phyloP scores from a whole-genome alignment of 2,113 vertebrate genomes.

The Morone chrysops region DNA sequence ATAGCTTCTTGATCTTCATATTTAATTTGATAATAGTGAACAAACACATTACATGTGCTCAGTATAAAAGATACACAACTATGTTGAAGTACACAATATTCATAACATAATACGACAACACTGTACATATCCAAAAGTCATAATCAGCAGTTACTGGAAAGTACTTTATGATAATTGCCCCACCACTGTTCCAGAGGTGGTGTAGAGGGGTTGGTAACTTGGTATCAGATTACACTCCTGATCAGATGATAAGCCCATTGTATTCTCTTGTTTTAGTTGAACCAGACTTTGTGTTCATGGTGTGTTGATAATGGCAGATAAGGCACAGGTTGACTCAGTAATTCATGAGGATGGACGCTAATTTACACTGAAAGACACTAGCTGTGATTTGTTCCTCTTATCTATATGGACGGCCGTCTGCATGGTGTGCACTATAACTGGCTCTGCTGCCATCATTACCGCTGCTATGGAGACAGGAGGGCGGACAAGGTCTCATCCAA shows the following conservation, averaged over 20 bases:
- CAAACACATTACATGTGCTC: not conserved
- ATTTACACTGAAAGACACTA: constrained; percentile 78
- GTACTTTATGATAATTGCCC: not conserved
- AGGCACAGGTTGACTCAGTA: constrained; percentile 76
- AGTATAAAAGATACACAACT: not conserved
- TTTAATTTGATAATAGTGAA: not conserved
- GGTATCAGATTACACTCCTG: constrained; percentile 40
- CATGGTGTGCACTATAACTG: constrained; percentile 74
- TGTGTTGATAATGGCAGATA: constrained; percentile 73
- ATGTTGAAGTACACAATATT: not conserved
- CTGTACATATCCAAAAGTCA: not conserved
- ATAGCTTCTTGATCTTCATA: not conserved
- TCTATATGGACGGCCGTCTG: constrained; percentile 79
- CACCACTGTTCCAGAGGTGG: not conserved
- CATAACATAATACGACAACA: not conserved
- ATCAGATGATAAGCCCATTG: constrained; percentile 31
- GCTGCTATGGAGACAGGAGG: constrained; percentile 77
- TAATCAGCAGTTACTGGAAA: not conserved
- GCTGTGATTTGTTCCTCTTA: constrained; percentile 79
- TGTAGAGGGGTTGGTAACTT: not conserved
- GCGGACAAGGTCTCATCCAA: constrained; percentile 76
- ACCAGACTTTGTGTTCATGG: constrained; percentile 18
- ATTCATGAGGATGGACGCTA: constrained; percentile 81
- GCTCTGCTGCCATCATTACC: constrained; percentile 80
- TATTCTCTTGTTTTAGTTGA: constrained; percentile 54